Base-by-base conservation (phyloP, 2,113 vertebrate species). In the Lycaon pictus region DNA sequence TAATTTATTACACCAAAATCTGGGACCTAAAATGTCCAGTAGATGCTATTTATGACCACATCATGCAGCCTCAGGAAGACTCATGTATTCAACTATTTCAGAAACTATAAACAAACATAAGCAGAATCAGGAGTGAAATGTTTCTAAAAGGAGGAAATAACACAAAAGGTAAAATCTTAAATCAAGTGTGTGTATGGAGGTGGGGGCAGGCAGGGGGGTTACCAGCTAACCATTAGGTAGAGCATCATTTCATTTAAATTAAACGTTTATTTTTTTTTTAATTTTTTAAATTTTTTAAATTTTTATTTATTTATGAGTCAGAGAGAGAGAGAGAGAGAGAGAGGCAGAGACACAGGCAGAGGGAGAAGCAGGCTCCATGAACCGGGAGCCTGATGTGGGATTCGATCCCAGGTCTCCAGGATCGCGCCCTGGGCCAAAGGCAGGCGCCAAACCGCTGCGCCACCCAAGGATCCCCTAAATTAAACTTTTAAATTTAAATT, bases 201-300 rank as follows among this genome's bases (percentile, higher is more conserved):
- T 25, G 51, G 32, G 16, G 67, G 2, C 27, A 29, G 63, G 3
- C 13, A 35, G 27, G 17, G 71, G 2, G 48, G 77, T 48, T 60
- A 74, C 7, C 5, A 95, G 35, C 35, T 90, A 91, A 56, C 53
- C 17, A 82, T 13, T 60, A 96, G 1, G 25, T 7, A 51, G 8
- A 43, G 37, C 56, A 43, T 67, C 17, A 87, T 23, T 69, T 87
- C 63, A 51, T 93, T 96, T 97, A 97, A 62, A 95, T 94, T 96
- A 43, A 43, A 43, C 5, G 37, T 37, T 37, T 37, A 37, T 37
- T 37, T 37, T 37, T 43, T 43, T 43, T 43, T 43, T 1, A 43
- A 43, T 43, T 43, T 43, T 43, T 43, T 7, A 43, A 43, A 43
- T 43, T 43, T 37, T 37, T 37, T 37, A 37, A 37, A 37, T 37